phyloP scores from a whole-genome alignment of 2,888 invertebrate species.

The Sussaba pulchella region DNA sequence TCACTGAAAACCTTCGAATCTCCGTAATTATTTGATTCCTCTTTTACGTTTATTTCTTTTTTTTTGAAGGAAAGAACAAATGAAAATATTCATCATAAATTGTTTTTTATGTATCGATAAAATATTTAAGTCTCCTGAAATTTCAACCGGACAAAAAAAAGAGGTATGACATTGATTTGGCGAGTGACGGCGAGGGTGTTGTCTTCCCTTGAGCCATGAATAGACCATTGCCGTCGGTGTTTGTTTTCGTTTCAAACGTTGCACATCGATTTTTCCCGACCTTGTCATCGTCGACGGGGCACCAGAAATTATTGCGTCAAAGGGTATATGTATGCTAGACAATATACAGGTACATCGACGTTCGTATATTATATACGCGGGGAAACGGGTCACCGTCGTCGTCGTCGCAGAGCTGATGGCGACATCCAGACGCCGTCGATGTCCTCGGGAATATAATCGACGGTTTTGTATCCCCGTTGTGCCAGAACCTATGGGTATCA shows the following conservation, averaged over 20 bases:
- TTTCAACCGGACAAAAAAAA: no score
- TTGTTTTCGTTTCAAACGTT: conserved; percentile 28
- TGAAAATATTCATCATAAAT: no score
- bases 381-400: conserved; percentile 22
- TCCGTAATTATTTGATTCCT: no score
- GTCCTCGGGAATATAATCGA: conserved; percentile 54
- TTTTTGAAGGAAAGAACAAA: no score
- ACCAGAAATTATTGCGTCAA: conserved; percentile 47
- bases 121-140: no score
- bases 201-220: conserved; percentile 3
- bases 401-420: conserved; percentile 35
- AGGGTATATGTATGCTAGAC: conserved; percentile 35
- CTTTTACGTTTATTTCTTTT: no score
- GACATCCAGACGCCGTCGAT: conserved; percentile 56
- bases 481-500: conserved; percentile 14
- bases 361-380: background rate
- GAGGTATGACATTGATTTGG: no score
- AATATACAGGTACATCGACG: background rate
- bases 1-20: no score
- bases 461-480: conserved; percentile 9
- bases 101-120: no score
- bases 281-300: conserved; percentile 44
- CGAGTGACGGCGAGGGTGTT: background rate
- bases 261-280: conserved; percentile 54
- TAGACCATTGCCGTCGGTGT: conserved; percentile 9